Conservation (phyloP, 2,113 vertebrate genomes). For the Eretmochelys imbricata region DNA sequence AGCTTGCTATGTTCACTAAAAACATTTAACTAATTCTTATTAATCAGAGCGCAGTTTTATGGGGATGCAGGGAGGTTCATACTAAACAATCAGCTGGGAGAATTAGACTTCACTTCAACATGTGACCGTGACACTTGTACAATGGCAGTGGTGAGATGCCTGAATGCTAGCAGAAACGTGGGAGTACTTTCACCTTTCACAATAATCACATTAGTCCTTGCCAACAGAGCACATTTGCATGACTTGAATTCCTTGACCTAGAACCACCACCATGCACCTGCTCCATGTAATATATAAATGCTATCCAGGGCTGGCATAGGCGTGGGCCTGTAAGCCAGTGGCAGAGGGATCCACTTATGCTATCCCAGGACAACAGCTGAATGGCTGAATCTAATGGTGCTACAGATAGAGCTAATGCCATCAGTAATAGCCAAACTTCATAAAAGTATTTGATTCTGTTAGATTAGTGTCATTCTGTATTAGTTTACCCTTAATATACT, state of each 20-base stretch:
- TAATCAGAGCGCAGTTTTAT: background rate
- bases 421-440: background rate
- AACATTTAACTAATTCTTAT: background rate
- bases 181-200: background rate
- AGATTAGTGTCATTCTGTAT: background rate
- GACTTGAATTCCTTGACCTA: background rate
- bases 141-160: background rate
- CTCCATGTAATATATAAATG: background rate
- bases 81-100: background rate
- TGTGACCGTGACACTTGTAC: background rate
- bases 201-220: background rate
- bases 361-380: background rate
- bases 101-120: background rate
- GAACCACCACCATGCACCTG: background rate
- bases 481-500: background rate
- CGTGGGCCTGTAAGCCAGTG: background rate
- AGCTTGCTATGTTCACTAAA: background rate
- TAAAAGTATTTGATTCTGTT: background rate
- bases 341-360: background rate
- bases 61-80: background rate
- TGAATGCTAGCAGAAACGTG: background rate
- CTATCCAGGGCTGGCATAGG: background rate
- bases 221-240: background rate
- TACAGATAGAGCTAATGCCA: background rate
- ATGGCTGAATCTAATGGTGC: background rate